Evolutionary conservation across 2,797 vertebrate species (phyloP).

Genomic region (Apogon talboti): DNA sequence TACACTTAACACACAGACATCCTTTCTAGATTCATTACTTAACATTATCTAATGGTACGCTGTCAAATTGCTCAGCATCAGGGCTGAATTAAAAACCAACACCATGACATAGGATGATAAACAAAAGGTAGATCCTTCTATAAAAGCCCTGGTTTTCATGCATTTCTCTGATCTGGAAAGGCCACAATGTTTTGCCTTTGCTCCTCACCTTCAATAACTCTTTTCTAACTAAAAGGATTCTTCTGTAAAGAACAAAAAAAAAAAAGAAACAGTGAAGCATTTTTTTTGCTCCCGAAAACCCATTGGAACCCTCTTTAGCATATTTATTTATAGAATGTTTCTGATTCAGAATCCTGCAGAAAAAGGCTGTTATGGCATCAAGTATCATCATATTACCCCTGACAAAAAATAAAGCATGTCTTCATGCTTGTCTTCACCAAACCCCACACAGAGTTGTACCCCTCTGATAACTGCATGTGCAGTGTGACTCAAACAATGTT

Average conservation of each 20-base stretch:
- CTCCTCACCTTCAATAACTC: constrained; percentile 47
- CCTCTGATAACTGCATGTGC: constrained; percentile 56
- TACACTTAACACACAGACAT: constrained; percentile 13
- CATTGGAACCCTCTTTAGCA: constrained; percentile 63
- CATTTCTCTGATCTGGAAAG: constrained; percentile 48
- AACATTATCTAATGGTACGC: constrained; percentile 24
- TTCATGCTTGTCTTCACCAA: constrained; percentile 70
- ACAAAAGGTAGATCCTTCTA: constrained; percentile 38
- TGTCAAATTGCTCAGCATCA: constrained; percentile 50
- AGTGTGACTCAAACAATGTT: constrained; percentile 60
- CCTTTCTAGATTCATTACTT: constrained; percentile 33
- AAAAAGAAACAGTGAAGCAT: constrained; percentile 36
- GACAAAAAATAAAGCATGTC: constrained; percentile 66
- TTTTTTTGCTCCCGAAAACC: constrained; percentile 36
- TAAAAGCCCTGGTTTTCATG: constrained; percentile 33
- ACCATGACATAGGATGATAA: constrained; percentile 41
- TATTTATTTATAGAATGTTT: constrained; percentile 74
- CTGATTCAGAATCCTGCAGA: constrained; percentile 62
- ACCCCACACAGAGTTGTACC: constrained; percentile 52
- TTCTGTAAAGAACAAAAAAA: constrained; percentile 20
- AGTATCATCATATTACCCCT: constrained; percentile 65
- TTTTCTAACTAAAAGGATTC: constrained; percentile 32
- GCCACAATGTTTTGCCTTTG: constrained; percentile 42
- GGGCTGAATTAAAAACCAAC: constrained; percentile 10
- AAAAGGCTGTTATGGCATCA: constrained; percentile 56